Evolutionary conservation across 1,140 invertebrate species (phyloP).

Genomic region (Drosophila lowei): DNA sequence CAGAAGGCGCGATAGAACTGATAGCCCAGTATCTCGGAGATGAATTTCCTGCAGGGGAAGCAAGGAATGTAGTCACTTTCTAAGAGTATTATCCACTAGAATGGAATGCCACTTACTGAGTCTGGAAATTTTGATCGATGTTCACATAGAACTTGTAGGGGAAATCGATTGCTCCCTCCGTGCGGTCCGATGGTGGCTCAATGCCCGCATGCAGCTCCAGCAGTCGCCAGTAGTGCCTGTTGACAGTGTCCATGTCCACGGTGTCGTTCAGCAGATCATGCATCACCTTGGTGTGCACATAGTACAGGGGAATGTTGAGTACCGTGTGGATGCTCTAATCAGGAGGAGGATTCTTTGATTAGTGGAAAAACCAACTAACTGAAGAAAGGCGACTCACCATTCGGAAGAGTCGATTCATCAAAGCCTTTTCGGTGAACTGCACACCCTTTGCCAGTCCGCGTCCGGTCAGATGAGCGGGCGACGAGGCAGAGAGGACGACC

Average conservation of each 20-base stretch:
- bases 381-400: conserved; percentile 66
- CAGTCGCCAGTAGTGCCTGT: conserved; percentile 86
- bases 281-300: conserved; percentile 78
- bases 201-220: conserved; percentile 86
- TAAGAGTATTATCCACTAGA: background rate
- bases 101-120: conserved; percentile 51
- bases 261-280: conserved; percentile 69
- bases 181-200: conserved; percentile 84
- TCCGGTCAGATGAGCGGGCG: conserved; percentile 84
- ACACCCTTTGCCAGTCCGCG: conserved; percentile 56
- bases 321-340: conserved; percentile 73
- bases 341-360: background rate
- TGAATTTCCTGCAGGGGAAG: conserved; percentile 61
- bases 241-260: conserved; percentile 83
- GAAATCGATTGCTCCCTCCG: conserved; percentile 86
- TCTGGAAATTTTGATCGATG: conserved; percentile 72
- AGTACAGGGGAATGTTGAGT: conserved; percentile 71
- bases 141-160: conserved; percentile 83
- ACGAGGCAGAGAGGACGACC: conserved; percentile 86
- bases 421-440: conserved; percentile 54
- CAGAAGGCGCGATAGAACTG: conserved; percentile 86
- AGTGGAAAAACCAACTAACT: background rate
- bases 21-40: conserved; percentile 77
- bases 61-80: background rate
- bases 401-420: conserved; percentile 84